Evolutionary conservation across 1,140 invertebrate species (phyloP).

Genomic region (Antheraea pernyi): DNA sequence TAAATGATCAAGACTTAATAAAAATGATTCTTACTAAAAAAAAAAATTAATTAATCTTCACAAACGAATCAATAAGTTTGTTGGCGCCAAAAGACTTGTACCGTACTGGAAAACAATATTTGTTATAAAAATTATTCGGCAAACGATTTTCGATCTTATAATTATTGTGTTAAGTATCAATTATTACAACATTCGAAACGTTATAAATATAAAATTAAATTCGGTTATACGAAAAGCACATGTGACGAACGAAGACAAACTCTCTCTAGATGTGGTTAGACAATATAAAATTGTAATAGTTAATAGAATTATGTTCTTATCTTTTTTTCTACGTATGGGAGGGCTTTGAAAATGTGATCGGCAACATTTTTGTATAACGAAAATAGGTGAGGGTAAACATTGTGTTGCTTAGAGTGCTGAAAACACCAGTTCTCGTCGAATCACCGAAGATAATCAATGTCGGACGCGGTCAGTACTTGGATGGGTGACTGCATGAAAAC

Average conservation of each 20-base stretch:
- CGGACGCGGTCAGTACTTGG: too few species aligned
- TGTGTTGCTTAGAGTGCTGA: too few species aligned
- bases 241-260: conserved; percentile 18
- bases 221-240: conserved; percentile 18
- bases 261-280: conserved; percentile 3
- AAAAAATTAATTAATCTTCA: conserved; percentile 16
- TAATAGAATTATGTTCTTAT: too few species aligned
- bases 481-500: too few species aligned
- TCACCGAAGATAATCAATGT: too few species aligned
- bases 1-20: not conserved
- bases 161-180: conserved; percentile 5
- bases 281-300: too few species aligned
- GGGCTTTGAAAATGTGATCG: too few species aligned
- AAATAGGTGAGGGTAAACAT: too few species aligned
- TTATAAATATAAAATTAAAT: not conserved
- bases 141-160: conserved; percentile 19
- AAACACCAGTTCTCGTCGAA: too few species aligned
- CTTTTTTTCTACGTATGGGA: too few species aligned
- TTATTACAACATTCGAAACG: too few species aligned
- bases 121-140: not conserved
- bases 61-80: conserved; percentile 36
- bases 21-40: not conserved
- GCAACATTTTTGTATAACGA: too few species aligned
- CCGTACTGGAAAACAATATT: not conserved
- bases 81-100: conserved; percentile 35